phyloP scores from a whole-genome alignment of 53 echinoderm and acorn worm genomes.

The Hippasteria phrygiana region DNA sequence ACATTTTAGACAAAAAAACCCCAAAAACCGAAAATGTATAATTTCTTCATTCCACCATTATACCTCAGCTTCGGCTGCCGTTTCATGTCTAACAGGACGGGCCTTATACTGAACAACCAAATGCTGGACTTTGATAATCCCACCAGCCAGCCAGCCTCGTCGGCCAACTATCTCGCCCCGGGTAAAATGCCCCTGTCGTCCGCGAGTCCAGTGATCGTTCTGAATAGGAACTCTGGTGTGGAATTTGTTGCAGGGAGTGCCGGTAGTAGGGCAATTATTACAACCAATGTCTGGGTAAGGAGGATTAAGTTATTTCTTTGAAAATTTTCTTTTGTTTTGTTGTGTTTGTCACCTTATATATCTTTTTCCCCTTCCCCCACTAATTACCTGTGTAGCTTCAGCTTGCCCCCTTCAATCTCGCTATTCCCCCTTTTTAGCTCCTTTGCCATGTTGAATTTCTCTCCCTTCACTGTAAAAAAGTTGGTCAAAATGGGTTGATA shows the following conservation, averaged over 20 bases:
- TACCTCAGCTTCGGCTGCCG: slow-evolving; percentile 69
- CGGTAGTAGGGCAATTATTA: background rate
- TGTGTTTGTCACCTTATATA: too few species aligned
- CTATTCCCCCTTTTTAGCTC: too few species aligned
- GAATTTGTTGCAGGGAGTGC: background rate
- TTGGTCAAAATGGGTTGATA: too few species aligned
- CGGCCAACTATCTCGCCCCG: slow-evolving; percentile 60
- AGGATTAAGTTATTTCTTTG: too few species aligned
- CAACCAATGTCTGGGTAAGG: background rate
- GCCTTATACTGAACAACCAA: slow-evolving; percentile 74
- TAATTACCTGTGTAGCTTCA: too few species aligned
- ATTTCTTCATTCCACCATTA: background rate
- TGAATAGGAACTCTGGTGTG: slow-evolving; percentile 41
- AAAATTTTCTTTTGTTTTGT: too few species aligned
- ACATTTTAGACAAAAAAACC: too few species aligned
- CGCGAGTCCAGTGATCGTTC: slow-evolving; percentile 63
- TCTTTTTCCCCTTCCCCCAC: too few species aligned
- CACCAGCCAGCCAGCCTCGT: slow-evolving; percentile 1
- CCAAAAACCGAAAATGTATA: too few species aligned
- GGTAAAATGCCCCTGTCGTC: slow-evolving; percentile 74
- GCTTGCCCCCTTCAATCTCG: too few species aligned
- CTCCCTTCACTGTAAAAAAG: too few species aligned
- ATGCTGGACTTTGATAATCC: slow-evolving; percentile 73
- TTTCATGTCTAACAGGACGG: slow-evolving; percentile 64
- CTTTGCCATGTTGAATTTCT: too few species aligned